phyloP scores from a whole-genome alignment of 2,888 invertebrate genomes.

The Sialis fuliginosa region DNA sequence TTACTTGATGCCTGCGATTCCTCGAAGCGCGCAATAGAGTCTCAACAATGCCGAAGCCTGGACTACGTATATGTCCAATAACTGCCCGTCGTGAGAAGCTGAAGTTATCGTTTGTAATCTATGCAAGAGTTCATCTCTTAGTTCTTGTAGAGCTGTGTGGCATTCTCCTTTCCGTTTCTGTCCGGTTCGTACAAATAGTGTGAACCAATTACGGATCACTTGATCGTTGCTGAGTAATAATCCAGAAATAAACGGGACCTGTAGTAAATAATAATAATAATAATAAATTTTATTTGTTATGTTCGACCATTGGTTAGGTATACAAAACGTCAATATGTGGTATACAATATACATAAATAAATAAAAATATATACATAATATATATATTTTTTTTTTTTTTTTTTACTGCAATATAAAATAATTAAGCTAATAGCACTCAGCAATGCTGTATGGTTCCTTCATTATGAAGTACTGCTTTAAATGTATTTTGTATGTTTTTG shows the following conservation, averaged over 20 bases:
- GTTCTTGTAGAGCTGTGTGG: conserved; percentile 43
- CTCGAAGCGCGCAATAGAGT: conserved; percentile 80
- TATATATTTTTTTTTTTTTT: too few relatives aligned
- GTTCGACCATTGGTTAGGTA: too few relatives aligned
- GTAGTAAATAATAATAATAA: conserved; percentile 3
- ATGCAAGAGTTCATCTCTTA: conserved; percentile 60
- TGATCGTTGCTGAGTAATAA: conserved; percentile 76
- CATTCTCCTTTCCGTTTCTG: conserved; percentile 71
- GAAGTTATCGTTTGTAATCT: conserved; percentile 47
- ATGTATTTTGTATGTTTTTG: too few relatives aligned
- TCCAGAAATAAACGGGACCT: conserved; percentile 55
- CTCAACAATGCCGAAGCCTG: conserved; percentile 80
- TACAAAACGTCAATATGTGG: too few relatives aligned
- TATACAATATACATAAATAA: too few relatives aligned
- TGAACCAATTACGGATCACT: conserved; percentile 80
- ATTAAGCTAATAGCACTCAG: too few relatives aligned
- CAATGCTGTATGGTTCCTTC: too few relatives aligned
- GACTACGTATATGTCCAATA: conserved; percentile 50
- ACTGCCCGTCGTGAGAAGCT: conserved; percentile 37
- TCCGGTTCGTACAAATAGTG: conserved; percentile 72
- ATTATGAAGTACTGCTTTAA: too few relatives aligned
- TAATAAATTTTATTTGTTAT: too few relatives aligned
- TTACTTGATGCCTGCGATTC: conserved; percentile 82
- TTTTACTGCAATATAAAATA: too few relatives aligned
- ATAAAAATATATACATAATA: neutral